Evolutionary conservation across 2,797 vertebrate genomes (phyloP).

Genomic region (Salmo trutta): DNA sequence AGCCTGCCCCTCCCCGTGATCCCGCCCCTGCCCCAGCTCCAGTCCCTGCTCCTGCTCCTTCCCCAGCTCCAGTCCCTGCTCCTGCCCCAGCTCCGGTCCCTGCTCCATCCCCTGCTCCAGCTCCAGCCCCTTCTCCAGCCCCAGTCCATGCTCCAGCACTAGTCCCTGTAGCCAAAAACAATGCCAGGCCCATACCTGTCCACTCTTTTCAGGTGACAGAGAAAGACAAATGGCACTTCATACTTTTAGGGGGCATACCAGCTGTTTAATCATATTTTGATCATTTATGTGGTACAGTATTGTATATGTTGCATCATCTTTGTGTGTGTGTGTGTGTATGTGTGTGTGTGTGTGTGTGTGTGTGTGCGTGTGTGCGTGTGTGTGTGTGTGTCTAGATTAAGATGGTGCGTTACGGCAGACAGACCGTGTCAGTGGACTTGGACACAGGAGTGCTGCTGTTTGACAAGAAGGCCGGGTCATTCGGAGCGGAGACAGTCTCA

Average conservation of each 20-base stretch:
- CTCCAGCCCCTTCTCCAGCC: not conserved
- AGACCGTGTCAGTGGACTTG: constrained; percentile 77
- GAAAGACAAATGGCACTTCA: not conserved
- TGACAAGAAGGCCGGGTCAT: constrained; percentile 72
- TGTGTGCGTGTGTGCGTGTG: too few relatives aligned
- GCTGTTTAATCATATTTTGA: not conserved
- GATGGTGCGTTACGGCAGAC: constrained; percentile 75
- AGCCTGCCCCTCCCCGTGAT: constrained; percentile 64
- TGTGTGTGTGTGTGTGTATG: not conserved
- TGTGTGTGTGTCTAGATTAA: constrained; percentile 72
- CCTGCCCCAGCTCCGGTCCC: not conserved
- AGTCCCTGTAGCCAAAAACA: constrained; percentile 50
- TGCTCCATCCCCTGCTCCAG: not conserved
- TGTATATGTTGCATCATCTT: not conserved
- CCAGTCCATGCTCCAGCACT: not conserved
- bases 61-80: not conserved
- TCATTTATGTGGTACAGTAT: constrained; percentile 5
- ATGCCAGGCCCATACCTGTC: constrained; percentile 61
- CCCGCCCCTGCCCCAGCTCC: not conserved
- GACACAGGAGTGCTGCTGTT: constrained; percentile 76
- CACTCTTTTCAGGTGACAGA: constrained; percentile 76
- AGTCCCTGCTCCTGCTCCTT: not conserved
- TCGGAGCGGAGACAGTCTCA: constrained; percentile 72
- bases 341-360: too few relatives aligned
- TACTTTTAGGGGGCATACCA: not conserved